Percentiles rank a stretch among this genome's conserved stretches.
Evolutionary conservation across 2,797 vertebrate species (phyloP).

Genomic region (Phaenicophaeus curvirostris): DNA sequence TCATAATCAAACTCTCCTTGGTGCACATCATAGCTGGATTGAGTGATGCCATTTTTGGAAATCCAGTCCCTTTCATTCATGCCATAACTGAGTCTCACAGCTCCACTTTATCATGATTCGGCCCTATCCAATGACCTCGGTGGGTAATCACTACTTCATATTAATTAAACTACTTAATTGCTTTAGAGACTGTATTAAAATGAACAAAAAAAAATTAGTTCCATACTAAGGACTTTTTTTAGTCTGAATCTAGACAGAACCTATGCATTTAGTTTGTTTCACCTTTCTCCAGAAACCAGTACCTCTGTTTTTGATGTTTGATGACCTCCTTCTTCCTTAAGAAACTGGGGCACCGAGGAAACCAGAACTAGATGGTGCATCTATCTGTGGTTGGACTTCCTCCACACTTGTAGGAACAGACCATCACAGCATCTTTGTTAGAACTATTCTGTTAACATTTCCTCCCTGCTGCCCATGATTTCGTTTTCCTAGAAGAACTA

Average conservation of each 20-base stretch:
- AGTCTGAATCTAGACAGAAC: neutral
- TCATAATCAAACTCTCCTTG: neutral
- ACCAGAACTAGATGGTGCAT: neutral
- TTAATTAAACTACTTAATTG: neutral
- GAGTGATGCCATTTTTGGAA: neutral
- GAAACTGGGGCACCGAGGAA: slow-evolving; percentile 2
- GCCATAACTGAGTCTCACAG: neutral
- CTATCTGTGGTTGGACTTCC: neutral
- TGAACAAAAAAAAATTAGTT: neutral
- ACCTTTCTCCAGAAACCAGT: neutral
- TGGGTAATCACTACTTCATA: neutral
- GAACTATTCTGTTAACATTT: neutral
- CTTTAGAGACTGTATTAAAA: neutral
- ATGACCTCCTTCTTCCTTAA: neutral
- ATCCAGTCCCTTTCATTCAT: neutral
- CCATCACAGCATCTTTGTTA: neutral
- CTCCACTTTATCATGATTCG: neutral
- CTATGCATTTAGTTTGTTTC: neutral
- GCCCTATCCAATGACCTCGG: neutral
- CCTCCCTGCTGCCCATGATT: neutral
- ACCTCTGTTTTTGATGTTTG: neutral
- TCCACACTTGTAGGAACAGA: neutral
- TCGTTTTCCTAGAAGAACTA: neutral
- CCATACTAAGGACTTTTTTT: neutral
- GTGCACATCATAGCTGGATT: neutral